Evolutionary conservation across 2,113 vertebrate species (phyloP).

Genomic region (Zosterops borbonicus): DNA sequence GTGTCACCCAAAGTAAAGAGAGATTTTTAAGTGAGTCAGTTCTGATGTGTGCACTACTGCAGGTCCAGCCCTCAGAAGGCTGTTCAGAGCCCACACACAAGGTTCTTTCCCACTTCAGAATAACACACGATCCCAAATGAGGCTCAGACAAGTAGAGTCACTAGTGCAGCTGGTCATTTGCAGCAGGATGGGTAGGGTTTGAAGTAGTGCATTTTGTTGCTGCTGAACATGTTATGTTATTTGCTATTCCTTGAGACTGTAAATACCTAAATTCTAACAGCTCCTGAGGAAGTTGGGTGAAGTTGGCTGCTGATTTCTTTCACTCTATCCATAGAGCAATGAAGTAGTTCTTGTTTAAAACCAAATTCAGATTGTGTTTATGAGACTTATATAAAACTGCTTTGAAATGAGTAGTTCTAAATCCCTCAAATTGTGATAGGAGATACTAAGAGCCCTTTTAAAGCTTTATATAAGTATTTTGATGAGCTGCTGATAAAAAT

Average conservation of each 20-base stretch:
- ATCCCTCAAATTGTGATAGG: not conserved
- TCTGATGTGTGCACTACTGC: accelerated
- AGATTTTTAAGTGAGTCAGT: not conserved
- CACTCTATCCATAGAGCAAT: not conserved
- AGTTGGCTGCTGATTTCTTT: not conserved
- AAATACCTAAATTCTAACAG: not conserved
- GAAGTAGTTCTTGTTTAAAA: not conserved
- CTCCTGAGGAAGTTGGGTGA: not conserved
- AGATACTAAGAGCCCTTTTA: not conserved
- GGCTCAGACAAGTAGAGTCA: not conserved
- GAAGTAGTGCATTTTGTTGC: not conserved
- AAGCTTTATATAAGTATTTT: not conserved
- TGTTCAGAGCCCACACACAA: accelerated
- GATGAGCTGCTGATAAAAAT: not conserved
- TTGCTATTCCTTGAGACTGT: not conserved
- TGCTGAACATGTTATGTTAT: not conserved
- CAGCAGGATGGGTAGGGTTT: not conserved
- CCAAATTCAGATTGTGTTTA: not conserved
- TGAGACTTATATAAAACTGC: not conserved
- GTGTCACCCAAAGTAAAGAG: not conserved
- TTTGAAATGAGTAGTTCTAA: not conserved
- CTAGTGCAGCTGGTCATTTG: not conserved
- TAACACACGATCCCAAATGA: not conserved
- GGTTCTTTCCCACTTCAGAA: not conserved
- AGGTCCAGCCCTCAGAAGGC: not conserved